A percentile compares a stretch with the other conserved stretches of the same genome.
Evolutionary conservation across 2,113 vertebrate genomes (phyloP).

Genomic region (Typhlomys cinereus): DNA sequence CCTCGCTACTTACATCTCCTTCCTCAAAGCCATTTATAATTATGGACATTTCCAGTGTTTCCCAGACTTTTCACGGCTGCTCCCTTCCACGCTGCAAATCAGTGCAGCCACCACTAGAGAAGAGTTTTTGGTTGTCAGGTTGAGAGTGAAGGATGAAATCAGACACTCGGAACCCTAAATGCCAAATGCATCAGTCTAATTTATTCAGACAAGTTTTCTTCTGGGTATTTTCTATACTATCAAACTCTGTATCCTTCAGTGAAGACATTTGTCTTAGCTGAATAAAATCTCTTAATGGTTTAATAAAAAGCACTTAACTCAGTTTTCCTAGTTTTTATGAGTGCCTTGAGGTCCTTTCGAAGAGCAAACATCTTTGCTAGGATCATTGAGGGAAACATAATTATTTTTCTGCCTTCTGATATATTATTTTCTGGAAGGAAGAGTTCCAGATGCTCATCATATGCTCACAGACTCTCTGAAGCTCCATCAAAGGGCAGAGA

Average conservation of each 20-base stretch:
- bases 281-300: conserved; percentile 80
- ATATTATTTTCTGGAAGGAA: conserved; percentile 71
- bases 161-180: conserved; percentile 9
- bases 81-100: not conserved
- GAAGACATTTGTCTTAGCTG: conserved; percentile 78
- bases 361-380: conserved; percentile 77
- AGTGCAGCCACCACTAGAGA: not conserved
- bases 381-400: conserved; percentile 78
- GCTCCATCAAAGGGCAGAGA: conserved; percentile 30
- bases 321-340: conserved; percentile 78
- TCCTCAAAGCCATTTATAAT: not conserved
- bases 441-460: conserved; percentile 68
- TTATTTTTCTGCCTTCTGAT: conserved; percentile 79
- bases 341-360: conserved; percentile 75
- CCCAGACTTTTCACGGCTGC: not conserved
- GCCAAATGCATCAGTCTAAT: conserved; percentile 63
- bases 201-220: conserved; percentile 75
- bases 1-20: not conserved
- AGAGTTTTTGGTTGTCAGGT: not conserved
- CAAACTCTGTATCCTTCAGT: conserved; percentile 75
- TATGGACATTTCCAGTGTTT: not conserved
- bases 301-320: conserved; percentile 81
- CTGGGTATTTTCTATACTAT: conserved; percentile 70
- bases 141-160: not conserved
- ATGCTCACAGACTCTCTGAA: conserved; percentile 55